Conservation (phyloP, 2,888 invertebrate species). For the Xiphydria camelus region DNA sequence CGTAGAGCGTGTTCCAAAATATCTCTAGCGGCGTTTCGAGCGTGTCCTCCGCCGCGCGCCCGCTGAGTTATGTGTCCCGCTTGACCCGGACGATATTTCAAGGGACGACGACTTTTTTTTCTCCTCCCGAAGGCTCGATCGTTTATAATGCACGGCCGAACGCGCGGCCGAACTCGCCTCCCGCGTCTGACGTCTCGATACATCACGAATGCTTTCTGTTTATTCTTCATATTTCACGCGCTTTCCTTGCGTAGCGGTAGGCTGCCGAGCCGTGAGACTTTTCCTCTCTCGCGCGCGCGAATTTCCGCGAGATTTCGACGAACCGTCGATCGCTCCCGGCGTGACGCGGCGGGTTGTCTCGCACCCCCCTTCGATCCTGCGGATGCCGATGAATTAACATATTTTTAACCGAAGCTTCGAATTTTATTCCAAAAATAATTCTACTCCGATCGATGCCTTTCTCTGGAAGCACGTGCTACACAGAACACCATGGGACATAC, state of each 20-base stretch:
- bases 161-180: slow-evolving; percentile 15
- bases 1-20: slow-evolving; percentile 1
- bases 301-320: too few relatives aligned
- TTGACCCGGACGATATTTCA: slow-evolving; percentile 18
- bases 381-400: too few relatives aligned
- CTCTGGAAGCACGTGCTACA: too few relatives aligned
- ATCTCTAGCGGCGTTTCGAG: neutral
- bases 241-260: neutral
- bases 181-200: slow-evolving; percentile 14
- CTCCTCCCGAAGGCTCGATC: slow-evolving; percentile 11
- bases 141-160: slow-evolving; percentile 13
- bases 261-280: too few relatives aligned
- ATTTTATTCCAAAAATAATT: too few relatives aligned
- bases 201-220: slow-evolving; percentile 16
- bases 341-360: too few relatives aligned
- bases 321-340: too few relatives aligned
- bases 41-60: neutral
- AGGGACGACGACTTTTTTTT: slow-evolving; percentile 18
- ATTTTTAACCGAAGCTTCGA: too few relatives aligned
- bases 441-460: too few relatives aligned
- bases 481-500: too few relatives aligned
- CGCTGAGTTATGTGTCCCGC: slow-evolving; percentile 16
- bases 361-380: too few relatives aligned
- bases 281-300: too few relatives aligned
- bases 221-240: slow-evolving; percentile 15